Evolutionary conservation across 2,888 invertebrate genomes (phyloP).

Genomic region (Helleia helle): DNA sequence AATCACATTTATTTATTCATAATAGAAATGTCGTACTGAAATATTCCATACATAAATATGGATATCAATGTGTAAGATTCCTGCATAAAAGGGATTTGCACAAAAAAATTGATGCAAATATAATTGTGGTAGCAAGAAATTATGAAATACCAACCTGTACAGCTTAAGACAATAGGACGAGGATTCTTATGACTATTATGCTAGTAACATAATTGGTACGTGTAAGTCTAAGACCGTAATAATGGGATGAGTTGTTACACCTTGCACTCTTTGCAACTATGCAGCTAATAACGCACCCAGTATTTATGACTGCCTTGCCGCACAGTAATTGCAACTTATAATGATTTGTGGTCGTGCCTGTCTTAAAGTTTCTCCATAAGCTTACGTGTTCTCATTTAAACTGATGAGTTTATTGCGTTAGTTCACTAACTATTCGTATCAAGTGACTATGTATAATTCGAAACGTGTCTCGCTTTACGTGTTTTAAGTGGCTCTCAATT

Average conservation of each 20-base stretch:
- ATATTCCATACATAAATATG: too few species aligned
- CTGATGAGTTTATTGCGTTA: slow-evolving; percentile 21
- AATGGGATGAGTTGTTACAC: slow-evolving; percentile 25
- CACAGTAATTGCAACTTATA: slow-evolving; percentile 58
- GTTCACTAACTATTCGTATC: slow-evolving; percentile 20
- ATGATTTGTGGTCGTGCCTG: slow-evolving; percentile 52
- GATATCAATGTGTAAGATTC: too few species aligned
- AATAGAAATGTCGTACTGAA: too few species aligned
- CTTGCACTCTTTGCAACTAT: slow-evolving; percentile 52
- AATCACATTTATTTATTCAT: too few species aligned
- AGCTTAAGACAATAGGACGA: too few species aligned
- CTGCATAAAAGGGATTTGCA: too few species aligned
- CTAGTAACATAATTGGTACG: too few species aligned
- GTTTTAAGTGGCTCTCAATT: too few species aligned
- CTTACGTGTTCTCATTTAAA: slow-evolving; percentile 20
- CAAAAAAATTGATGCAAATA: too few species aligned
- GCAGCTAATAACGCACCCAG: slow-evolving; percentile 48
- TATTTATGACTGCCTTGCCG: slow-evolving; percentile 47
- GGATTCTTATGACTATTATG: too few species aligned
- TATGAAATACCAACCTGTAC: too few species aligned
- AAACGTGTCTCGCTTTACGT: slow-evolving; percentile 13
- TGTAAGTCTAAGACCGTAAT: slow-evolving; percentile 19
- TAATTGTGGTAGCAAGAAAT: too few species aligned
- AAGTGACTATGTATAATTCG: slow-evolving; percentile 16
- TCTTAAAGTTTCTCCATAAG: slow-evolving; percentile 37